Percentiles rank a stretch among this genome's conserved stretches.
phyloP scores from a whole-genome alignment of 2,797 vertebrate genomes.

The Podargus strigoides region DNA sequence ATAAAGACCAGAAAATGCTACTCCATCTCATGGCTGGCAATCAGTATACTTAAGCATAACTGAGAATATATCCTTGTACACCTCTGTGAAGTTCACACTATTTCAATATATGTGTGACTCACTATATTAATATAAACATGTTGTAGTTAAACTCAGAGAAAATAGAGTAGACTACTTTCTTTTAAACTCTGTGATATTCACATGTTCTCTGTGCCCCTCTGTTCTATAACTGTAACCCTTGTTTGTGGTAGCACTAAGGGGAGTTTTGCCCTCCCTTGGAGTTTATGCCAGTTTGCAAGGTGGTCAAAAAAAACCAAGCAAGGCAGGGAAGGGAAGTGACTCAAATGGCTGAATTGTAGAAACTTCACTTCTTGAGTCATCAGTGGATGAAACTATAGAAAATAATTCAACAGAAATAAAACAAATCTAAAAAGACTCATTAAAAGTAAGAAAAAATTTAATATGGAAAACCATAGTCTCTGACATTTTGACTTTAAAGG shows the following conservation, averaged over 20 bases:
- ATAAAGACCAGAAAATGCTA: neutral
- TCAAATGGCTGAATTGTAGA: neutral
- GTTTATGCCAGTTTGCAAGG: rapidly evolving
- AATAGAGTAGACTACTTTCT: rapidly evolving
- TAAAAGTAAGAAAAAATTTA: neutral
- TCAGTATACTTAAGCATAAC: neutral
- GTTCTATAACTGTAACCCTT: neutral
- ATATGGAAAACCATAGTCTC: neutral
- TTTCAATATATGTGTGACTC: neutral
- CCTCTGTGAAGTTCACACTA: neutral
- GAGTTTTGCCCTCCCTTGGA: neutral
- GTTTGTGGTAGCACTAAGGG: neutral
- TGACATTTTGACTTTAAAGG: neutral
- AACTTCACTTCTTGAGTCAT: neutral
- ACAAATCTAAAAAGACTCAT: neutral
- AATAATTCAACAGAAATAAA: rapidly evolving
- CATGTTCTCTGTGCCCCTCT: neutral
- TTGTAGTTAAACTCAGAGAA: neutral
- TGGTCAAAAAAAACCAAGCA: neutral
- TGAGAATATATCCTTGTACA: neutral
- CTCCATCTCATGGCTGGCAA: neutral
- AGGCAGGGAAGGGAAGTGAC: neutral
- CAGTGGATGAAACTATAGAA: neutral
- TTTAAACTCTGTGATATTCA: neutral
- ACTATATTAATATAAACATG: neutral